These are phyloP conservation scores for Telmatherina bonti DNA, from an alignment of 2,797 vertebrate species.

Conservation along the genomic window DNA sequence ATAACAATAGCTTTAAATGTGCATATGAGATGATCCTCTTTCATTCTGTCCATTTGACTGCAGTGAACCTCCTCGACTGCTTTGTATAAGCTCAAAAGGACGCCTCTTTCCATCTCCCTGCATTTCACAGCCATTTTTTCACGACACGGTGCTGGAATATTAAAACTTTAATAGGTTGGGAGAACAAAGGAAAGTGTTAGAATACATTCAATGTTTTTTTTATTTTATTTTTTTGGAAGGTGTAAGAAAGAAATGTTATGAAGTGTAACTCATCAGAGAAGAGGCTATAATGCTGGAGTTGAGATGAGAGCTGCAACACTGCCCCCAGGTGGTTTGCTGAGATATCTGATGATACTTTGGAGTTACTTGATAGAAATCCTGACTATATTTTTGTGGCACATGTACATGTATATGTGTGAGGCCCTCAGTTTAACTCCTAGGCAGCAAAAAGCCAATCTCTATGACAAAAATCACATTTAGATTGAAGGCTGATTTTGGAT, in stretches of 20 bases:
- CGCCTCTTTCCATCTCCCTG: conserved; percentile 29
- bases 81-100: conserved; percentile 30
- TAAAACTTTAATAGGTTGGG: conserved; percentile 55
- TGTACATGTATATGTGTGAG: conserved; percentile 30
- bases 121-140: conserved; percentile 51
- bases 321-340: conserved; percentile 72
- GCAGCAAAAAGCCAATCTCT: not conserved
- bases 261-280: conserved; percentile 61
- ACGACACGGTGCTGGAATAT: conserved; percentile 46
- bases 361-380: not conserved
- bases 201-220: conserved; percentile 46
- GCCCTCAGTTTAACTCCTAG: not conserved
- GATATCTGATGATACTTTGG: conserved; percentile 5
- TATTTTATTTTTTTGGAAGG: not conserved
- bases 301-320: conserved; percentile 73
- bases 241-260: conserved; percentile 38
- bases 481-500: not conserved
- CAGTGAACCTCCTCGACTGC: conserved; percentile 19
- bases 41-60: conserved; percentile 43
- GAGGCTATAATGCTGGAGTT: conserved; percentile 22
- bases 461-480: not conserved
- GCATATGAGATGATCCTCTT: conserved; percentile 58
- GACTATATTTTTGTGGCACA: not conserved
- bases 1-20: conserved; percentile 55
- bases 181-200: conserved; percentile 62